Base-by-base conservation (phyloP, 1,140 invertebrate species). In the Drosophila nannoptera region DNA sequence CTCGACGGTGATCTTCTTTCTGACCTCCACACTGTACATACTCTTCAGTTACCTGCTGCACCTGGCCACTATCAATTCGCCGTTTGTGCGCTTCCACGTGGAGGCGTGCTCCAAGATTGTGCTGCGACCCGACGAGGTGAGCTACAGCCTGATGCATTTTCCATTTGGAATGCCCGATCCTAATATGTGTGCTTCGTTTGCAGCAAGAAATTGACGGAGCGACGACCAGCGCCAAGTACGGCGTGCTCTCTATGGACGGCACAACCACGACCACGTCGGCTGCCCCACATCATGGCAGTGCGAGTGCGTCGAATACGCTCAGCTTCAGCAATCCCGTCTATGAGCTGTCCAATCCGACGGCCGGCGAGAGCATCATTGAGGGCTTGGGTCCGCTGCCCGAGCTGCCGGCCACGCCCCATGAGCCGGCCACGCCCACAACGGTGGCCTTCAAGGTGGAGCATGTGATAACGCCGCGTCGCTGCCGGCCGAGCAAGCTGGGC, bases 1-100 rank as follows among this genome's bases (percentile, higher is more conserved):
- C 32, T 97, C 96, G 81, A 97, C 96, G 0, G 93, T 96, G 31
- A 93, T 96, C 78, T 97, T 97, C 90, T 97, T 97, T 86, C 90
- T 92, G 11, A 90, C 96, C 11, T 96, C 95, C 12, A 94, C 95
- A 52, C 83, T 93, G 1, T 92, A 95, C 11, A 93, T 97, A 7
- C 90, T 93, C 7, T 90, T 93, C 8, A 97, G 96, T 72, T 95
- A 94, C 71, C 90, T 94, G 69, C 89, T 96, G 33, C 95, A 97
- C 77, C 92, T 95, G 86, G 87, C 94, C 7, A 93, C 96, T 55
- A 93, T 94, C 73, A 92, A 93, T 56, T 95, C 94, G 35, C 94
- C 95, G 6, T 96, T 97, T 83, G 94, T 97, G 46, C 93, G 95
- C 70, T 96, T 95, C 84, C 96, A 97, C 75, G 91, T 97, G 65